These are phyloP conservation scores for Aspidapion aeneum DNA, from an alignment of 2,888 invertebrate genomes.

Conservation along the genomic window DNA sequence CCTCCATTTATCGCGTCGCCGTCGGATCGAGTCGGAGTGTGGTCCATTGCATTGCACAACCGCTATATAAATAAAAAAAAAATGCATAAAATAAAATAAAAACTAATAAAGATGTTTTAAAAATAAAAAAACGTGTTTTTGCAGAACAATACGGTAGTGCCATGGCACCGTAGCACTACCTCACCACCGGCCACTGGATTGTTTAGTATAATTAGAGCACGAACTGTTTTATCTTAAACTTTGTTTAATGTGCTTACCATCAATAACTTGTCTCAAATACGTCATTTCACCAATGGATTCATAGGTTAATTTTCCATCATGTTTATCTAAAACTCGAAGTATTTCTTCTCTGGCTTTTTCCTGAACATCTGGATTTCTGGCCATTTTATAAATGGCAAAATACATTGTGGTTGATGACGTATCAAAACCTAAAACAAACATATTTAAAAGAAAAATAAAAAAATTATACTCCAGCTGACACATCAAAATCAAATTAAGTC, in stretches of 20 bases:
- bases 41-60: too few relatives aligned
- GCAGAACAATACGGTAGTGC: too few relatives aligned
- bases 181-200: not conserved
- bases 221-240: not conserved
- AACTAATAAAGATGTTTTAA: too few relatives aligned
- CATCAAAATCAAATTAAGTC: too few relatives aligned
- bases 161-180: not conserved
- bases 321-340: conserved; percentile 19
- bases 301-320: conserved; percentile 26
- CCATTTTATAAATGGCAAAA: conserved; percentile 28
- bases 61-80: too few relatives aligned
- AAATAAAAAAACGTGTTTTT: too few relatives aligned
- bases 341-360: conserved; percentile 28
- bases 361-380: conserved; percentile 23
- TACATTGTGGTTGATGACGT: conserved; percentile 30
- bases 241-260: conserved; percentile 19
- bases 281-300: conserved; percentile 29
- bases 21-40: too few relatives aligned
- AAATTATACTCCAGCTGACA: too few relatives aligned
- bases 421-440: conserved; percentile 25
- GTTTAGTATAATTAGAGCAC: too few relatives aligned
- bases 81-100: too few relatives aligned
- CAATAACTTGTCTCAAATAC: conserved; percentile 28
- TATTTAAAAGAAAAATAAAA: too few relatives aligned
- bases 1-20: too few relatives aligned